Evolutionary conservation across 2,797 vertebrate genomes (phyloP).

Genomic region (Melanotaenia nigrans): DNA sequence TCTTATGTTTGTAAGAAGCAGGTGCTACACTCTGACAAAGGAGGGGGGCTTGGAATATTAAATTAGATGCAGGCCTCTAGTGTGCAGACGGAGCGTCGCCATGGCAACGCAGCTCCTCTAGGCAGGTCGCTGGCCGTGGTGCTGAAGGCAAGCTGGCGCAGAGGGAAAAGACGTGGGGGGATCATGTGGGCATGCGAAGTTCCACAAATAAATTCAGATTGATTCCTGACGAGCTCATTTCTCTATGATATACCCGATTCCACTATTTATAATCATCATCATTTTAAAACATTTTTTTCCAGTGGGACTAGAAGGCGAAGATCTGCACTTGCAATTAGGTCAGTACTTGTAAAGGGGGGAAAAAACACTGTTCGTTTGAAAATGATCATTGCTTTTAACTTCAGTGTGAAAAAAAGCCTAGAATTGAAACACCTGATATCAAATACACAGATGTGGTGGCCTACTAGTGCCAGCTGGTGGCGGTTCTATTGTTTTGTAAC

Average conservation of each 20-base stretch:
- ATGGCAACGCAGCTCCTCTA: slow-evolving; percentile 71
- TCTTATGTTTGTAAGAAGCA: background rate
- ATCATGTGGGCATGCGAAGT: slow-evolving; percentile 11
- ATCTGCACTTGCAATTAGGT: background rate
- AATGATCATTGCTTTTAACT: background rate
- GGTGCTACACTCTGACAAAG: background rate
- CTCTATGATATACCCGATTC: background rate
- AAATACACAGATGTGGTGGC: background rate
- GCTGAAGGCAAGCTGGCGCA: slow-evolving; percentile 53
- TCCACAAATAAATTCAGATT: slow-evolving; percentile 32
- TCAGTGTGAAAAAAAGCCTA: background rate
- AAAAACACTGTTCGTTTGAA: background rate
- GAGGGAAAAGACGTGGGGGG: background rate
- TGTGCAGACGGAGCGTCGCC: slow-evolving; percentile 59
- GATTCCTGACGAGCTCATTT: background rate
- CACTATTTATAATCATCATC: background rate
- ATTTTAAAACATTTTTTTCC: background rate
- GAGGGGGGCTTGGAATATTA: slow-evolving; percentile 34
- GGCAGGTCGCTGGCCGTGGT: slow-evolving; percentile 68
- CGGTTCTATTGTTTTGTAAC: slow-evolving; percentile 28
- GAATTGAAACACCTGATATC: background rate
- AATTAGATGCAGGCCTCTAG: slow-evolving; percentile 52
- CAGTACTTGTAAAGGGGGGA: background rate
- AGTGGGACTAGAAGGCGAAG: background rate
- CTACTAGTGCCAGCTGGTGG: slow-evolving; percentile 57